A percentile compares a stretch with the other conserved stretches of the same genome.
phyloP scores from a whole-genome alignment of 2,113 vertebrate species.

The Hucho hucho region DNA sequence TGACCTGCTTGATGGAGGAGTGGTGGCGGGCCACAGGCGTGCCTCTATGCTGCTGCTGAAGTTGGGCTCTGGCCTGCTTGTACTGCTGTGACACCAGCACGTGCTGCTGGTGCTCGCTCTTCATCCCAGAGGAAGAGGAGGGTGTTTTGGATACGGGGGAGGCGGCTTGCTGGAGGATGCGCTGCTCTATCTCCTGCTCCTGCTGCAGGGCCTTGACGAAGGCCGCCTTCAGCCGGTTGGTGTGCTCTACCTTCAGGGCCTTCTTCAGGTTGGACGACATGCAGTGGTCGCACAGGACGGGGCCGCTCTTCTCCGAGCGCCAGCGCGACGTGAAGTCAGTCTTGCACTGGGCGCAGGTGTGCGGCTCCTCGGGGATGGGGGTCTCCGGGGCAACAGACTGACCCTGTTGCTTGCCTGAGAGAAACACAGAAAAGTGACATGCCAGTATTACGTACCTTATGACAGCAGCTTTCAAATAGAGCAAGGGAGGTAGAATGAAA shows the following conservation, averaged over 20 bases:
- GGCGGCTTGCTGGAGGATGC: conserved; percentile 86
- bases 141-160: conserved; percentile 58
- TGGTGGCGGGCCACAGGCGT: conserved; percentile 80
- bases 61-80: conserved; percentile 69
- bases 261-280: conserved; percentile 98
- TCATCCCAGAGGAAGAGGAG: conserved; percentile 61
- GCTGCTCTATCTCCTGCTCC: conserved; percentile 97
- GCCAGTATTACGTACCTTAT: too few species aligned
- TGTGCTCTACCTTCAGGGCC: conserved; percentile 93
- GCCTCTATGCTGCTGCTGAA: conserved; percentile 63
- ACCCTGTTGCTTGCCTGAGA: conserved; percentile 75
- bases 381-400: conserved; percentile 50
- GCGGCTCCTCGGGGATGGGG: conserved; percentile 83
- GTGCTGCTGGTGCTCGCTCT: conserved; percentile 63
- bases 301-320: conserved; percentile 91
- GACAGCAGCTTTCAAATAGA: too few species aligned
- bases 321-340: conserved; percentile 98
- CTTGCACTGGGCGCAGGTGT: conserved; percentile 92
- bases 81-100: conserved; percentile 73
- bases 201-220: conserved; percentile 98
- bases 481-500: too few species aligned
- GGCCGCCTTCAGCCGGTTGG: conserved; percentile 91
- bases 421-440: not conserved
- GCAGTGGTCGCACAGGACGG: conserved; percentile 93
- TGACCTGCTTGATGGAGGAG: conserved; percentile 85